Evolutionary conservation across 2,113 vertebrate species (phyloP).

Genomic region (Carollia perspicillata): DNA sequence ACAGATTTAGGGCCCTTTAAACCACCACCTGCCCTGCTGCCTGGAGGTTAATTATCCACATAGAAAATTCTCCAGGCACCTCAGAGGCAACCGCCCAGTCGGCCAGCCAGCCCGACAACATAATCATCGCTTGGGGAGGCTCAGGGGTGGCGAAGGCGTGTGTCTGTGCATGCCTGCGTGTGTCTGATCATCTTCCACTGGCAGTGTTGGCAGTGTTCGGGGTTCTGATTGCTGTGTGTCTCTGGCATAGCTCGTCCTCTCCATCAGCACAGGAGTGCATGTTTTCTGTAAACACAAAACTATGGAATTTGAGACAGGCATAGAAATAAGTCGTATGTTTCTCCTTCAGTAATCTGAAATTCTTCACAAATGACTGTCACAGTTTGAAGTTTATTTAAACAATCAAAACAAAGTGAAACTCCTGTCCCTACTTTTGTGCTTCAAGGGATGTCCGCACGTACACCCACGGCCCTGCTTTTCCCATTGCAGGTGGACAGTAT

Average conservation of each 20-base stretch:
- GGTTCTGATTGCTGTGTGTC: neutral
- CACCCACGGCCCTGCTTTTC: neutral
- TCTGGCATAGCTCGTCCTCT: neutral
- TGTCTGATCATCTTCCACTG: neutral
- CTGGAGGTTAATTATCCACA: neutral
- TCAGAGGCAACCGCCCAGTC: neutral
- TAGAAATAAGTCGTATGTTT: neutral
- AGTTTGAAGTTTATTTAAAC: neutral
- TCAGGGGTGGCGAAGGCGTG: neutral
- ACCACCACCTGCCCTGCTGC: neutral
- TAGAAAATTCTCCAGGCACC: neutral
- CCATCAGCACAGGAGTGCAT: neutral
- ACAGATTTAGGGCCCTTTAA: neutral
- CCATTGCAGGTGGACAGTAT: constrained; percentile 88
- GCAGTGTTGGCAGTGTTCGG: neutral
- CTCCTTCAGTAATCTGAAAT: neutral
- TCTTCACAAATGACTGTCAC: neutral
- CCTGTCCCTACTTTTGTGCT: neutral
- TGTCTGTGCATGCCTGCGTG: neutral
- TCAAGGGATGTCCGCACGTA: rapidly evolving
- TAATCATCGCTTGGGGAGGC: neutral
- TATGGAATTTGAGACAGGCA: neutral
- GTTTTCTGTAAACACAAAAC: neutral
- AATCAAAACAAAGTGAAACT: neutral
- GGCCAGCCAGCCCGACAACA: neutral